Base-by-base conservation (phyloP, 2,888 invertebrate species). In the Chrysolina oricalcia region DNA sequence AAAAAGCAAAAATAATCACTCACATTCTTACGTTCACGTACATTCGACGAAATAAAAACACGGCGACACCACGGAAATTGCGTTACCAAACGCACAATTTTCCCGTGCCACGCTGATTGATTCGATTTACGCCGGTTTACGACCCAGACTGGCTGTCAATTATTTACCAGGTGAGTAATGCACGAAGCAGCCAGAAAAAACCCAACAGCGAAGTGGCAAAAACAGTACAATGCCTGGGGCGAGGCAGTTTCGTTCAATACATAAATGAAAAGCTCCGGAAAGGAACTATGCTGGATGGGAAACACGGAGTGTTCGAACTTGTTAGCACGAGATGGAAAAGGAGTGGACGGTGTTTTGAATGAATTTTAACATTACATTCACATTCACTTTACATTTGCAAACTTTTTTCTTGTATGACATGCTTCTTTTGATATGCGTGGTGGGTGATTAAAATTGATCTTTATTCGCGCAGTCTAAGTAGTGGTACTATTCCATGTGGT, bases 101-200 rank as follows among this genome's bases (percentile, higher is more conserved):
- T 59, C 59, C n/a, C 59, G 27, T 8, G 59, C 46, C 27, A 46
- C 70, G 70, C 56, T 70, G 70, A 70, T 70, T 70, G 46, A 70
- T 70, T 70, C 62, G 70, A 70, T 70, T 70, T 70, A 46, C 70
- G 62, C 17, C 56, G 70, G 56, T 59, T 70, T 70, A 43, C 62
- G 62, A 70, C 70, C 62, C 17, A 62, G 62, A 70, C 70, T 59
- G 15, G 62, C 27, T 70, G 59, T 70, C 59, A 59, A 8, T 59
- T 59, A 59, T 69, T 69, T 43, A 70, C 46, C 70, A 70, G 70
- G 70, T 70, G 70, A 70, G 62, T 70, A 62, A 70, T 70, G 70
- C 41, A 50, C 9, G 59, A 41, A 13, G 43, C 41, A 23, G 27
- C 10, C 21, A 21, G 53, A 70, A 62, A 62, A 21, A 70, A 41